A percentile compares a stretch with the other conserved stretches of the same genome.
Evolutionary conservation across 1,140 invertebrate genomes (phyloP).

Genomic region (Hormaphis cornu): DNA sequence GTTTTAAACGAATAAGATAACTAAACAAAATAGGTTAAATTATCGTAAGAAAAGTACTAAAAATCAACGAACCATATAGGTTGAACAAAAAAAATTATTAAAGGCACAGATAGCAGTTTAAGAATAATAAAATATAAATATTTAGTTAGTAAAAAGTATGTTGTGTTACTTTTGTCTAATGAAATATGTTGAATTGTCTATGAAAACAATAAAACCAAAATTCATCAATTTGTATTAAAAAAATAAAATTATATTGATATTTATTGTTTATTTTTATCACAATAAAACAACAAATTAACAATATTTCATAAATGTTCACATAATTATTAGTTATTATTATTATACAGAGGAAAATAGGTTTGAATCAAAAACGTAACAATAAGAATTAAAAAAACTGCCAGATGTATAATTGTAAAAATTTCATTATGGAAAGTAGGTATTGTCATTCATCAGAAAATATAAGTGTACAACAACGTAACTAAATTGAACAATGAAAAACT

Average conservation of each 20-base stretch:
- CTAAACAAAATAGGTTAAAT: no score
- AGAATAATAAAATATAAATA: not conserved
- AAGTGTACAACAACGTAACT: not conserved
- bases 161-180: not conserved
- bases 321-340: not conserved
- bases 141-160: not conserved
- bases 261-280: not conserved
- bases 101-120: not conserved
- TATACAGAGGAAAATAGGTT: not conserved
- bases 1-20: no score
- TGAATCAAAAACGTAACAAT: not conserved
- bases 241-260: slow-evolving; percentile 2
- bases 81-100: not conserved
- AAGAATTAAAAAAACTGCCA: not conserved
- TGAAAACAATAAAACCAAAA: not conserved
- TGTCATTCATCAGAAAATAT: not conserved
- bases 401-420: not conserved
- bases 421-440: not conserved
- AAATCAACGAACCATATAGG: no score
- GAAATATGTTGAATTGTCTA: not conserved
- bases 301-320: not conserved
- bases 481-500: no score
- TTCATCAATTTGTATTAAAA: no score
- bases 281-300: not conserved
- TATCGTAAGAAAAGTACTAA: no score